Percentiles rank a stretch among this genome's conserved stretches.
phyloP scores from a whole-genome alignment of 2,797 vertebrate species.

The Eleutherodactylus coqui region DNA sequence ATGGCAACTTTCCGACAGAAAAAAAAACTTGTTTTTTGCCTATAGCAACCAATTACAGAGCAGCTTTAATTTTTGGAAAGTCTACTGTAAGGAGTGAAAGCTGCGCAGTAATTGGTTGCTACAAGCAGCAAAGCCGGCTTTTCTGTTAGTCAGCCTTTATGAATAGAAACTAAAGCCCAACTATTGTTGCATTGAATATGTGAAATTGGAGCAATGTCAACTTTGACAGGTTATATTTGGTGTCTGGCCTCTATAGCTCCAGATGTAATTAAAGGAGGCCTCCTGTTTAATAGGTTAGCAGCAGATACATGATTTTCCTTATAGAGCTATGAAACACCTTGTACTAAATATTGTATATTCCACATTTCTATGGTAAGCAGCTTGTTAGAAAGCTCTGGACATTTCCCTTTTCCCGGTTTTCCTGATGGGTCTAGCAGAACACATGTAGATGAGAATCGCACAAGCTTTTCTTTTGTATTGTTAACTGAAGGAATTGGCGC shows the following conservation, averaged over 20 bases:
- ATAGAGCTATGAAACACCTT: conserved; percentile 22
- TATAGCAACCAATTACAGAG: too few species aligned
- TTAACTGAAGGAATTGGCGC: background rate
- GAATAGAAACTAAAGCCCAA: background rate
- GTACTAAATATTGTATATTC: conserved; percentile 34
- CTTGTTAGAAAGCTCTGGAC: background rate
- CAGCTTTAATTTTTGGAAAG: too few species aligned
- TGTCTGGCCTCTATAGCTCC: background rate
- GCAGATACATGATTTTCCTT: background rate
- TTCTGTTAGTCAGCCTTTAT: too few species aligned
- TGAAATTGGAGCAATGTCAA: conserved; percentile 14
- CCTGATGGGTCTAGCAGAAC: conserved; percentile 14
- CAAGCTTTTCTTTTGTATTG: background rate
- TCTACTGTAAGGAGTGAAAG: too few species aligned
- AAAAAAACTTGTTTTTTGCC: too few species aligned
- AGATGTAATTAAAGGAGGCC: conserved; percentile 29
- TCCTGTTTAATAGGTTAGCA: conserved; percentile 15
- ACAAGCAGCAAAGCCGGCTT: too few species aligned
- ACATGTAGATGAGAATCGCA: conserved; percentile 11
- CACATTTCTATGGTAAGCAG: conserved; percentile 22
- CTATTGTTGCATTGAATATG: background rate
- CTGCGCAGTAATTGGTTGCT: too few species aligned
- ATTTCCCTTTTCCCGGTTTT: background rate
- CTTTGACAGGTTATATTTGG: background rate
- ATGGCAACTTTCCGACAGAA: too few species aligned